Evolutionary conservation across 2,797 vertebrate species (phyloP).

Genomic region (Tapera naevia): DNA sequence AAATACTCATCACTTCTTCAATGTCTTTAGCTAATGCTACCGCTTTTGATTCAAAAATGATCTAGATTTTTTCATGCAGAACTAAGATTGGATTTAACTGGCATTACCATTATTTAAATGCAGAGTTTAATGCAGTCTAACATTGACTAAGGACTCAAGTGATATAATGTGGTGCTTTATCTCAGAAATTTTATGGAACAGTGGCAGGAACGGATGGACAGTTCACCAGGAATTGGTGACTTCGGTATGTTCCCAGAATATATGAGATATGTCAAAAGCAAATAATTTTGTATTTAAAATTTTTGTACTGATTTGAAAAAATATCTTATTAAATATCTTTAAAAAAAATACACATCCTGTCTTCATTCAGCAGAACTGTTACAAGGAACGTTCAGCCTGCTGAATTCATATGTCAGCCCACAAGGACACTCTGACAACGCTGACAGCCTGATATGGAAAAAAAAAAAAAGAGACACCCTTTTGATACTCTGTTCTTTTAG

Average conservation of each 20-base stretch:
- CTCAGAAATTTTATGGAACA: conserved; percentile 69
- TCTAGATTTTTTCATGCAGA: conserved; percentile 65
- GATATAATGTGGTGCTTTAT: conserved; percentile 68
- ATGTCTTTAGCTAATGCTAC: conserved; percentile 54
- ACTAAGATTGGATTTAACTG: conserved; percentile 73
- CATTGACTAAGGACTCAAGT: conserved; percentile 68
- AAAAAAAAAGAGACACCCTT: too few relatives aligned
- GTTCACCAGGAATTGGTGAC: conserved; percentile 66
- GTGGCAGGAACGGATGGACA: conserved; percentile 65
- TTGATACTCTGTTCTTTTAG: neutral
- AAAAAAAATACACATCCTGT: conserved; percentile 53
- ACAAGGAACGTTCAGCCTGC: neutral
- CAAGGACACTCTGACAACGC: neutral
- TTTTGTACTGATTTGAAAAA: conserved; percentile 83
- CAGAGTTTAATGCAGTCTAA: conserved; percentile 74
- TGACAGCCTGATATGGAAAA: neutral
- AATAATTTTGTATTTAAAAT: conserved; percentile 84
- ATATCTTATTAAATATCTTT: conserved; percentile 81
- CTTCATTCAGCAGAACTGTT: neutral
- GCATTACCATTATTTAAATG: conserved; percentile 77
- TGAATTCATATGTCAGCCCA: neutral
- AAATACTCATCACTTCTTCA: conserved; percentile 38
- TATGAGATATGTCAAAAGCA: conserved; percentile 75
- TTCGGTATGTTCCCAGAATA: conserved; percentile 72
- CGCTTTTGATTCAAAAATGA: conserved; percentile 70